These are phyloP conservation scores for Acrobasis suavella DNA, from an alignment of 2,888 invertebrate species.

Conservation along the genomic window DNA sequence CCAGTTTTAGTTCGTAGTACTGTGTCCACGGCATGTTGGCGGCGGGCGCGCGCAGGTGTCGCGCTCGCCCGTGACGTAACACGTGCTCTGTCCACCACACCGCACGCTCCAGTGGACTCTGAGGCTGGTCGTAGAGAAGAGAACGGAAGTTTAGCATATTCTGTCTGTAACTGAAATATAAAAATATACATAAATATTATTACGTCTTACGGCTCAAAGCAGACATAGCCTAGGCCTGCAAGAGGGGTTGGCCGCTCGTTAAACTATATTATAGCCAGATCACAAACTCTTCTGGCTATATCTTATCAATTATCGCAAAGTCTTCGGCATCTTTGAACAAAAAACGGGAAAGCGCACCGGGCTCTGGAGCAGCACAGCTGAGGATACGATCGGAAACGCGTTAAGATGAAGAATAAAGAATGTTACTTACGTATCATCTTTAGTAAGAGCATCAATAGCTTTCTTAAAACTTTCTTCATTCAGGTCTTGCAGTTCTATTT, in stretches of 20 bases:
- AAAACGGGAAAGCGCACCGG: too few species aligned
- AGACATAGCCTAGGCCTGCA: not conserved
- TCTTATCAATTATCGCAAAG: too few species aligned
- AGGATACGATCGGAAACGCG: too few species aligned
- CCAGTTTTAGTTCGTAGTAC: slow-evolving; percentile 23
- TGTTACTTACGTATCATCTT: slow-evolving; percentile 32
- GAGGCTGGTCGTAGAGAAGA: slow-evolving; percentile 19
- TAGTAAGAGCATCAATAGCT: slow-evolving; percentile 36
- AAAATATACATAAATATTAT: not conserved
- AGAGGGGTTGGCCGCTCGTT: not conserved
- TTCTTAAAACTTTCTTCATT: slow-evolving; percentile 38
- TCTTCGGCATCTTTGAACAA: too few species aligned
- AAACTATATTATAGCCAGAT: too few species aligned
- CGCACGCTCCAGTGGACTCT: slow-evolving; percentile 44
- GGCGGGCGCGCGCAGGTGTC: slow-evolving; percentile 52
- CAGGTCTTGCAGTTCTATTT: slow-evolving; percentile 40
- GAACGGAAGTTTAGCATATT: slow-evolving; percentile 20
- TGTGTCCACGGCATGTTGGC: slow-evolving; percentile 31
- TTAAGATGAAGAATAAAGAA: not conserved
- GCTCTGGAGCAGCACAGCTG: too few species aligned
- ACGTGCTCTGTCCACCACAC: slow-evolving; percentile 68
- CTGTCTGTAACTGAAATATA: slow-evolving; percentile 24
- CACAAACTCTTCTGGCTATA: too few species aligned
- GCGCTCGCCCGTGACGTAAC: slow-evolving; percentile 55
- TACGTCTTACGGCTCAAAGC: not conserved